phyloP scores from a whole-genome alignment of 2,888 invertebrate genomes.

The Chrysolina haemoptera region DNA sequence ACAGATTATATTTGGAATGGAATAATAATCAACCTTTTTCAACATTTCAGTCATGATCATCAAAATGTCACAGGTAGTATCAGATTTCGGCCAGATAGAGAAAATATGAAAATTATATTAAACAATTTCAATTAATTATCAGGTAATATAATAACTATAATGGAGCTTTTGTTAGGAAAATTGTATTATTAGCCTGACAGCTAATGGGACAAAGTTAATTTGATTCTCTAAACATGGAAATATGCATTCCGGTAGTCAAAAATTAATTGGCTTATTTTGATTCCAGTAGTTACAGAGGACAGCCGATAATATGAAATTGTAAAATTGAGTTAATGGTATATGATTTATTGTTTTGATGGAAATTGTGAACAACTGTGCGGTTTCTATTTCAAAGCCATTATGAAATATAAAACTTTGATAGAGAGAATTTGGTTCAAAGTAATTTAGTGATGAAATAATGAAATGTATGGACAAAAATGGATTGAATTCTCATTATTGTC shows the following conservation, averaged over 20 bases:
- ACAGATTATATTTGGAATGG: too few species aligned
- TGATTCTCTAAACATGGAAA: slow-evolving; percentile 29
- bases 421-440: too few species aligned
- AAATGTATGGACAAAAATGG: too few species aligned
- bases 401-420: slow-evolving; percentile 5
- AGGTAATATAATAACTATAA: slow-evolving; percentile 41
- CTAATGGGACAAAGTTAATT: slow-evolving; percentile 42
- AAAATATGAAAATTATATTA: slow-evolving; percentile 8
- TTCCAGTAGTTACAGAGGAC: slow-evolving; percentile 11
- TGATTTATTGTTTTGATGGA: slow-evolving; percentile 12
- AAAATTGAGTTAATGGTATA: slow-evolving; percentile 8
- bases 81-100: neutral
- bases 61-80: neutral
- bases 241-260: slow-evolving; percentile 22
- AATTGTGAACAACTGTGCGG: neutral
- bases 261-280: slow-evolving; percentile 19
- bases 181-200: slow-evolving; percentile 42
- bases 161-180: slow-evolving; percentile 38
- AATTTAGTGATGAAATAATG: too few species aligned
- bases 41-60: neutral
- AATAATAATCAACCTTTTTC: neutral
- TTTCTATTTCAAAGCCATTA: neutral
- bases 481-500: too few species aligned
- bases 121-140: slow-evolving; percentile 26
- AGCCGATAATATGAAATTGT: slow-evolving; percentile 15